Percentiles rank a stretch among this genome's conserved stretches.
Conservation (phyloP, 2,113 vertebrate genomes). For the Scomber japonicus region DNA sequence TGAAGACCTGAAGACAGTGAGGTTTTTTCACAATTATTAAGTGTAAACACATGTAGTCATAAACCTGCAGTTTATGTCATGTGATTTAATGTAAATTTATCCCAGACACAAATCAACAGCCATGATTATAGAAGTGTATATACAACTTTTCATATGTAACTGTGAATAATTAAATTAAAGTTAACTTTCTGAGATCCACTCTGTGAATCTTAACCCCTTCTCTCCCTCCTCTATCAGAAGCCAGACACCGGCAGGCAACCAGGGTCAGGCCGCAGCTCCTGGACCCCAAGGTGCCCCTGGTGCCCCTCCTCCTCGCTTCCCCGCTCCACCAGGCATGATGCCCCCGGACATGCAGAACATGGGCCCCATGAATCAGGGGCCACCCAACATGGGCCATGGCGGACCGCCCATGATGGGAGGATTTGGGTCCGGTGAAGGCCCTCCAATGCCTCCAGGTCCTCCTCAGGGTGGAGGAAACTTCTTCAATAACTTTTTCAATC, state of each 20-base stretch:
- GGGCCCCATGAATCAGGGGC: slow-evolving; percentile 85
- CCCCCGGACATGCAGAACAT: slow-evolving; percentile 86
- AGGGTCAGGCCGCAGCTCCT: slow-evolving; percentile 72
- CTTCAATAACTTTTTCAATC: slow-evolving; percentile 92
- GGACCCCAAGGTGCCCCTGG: slow-evolving; percentile 77
- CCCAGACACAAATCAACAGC: no score
- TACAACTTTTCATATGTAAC: no score
- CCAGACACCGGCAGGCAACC: slow-evolving; percentile 75
- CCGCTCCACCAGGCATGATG: slow-evolving; percentile 85
- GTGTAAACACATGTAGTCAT: no score
- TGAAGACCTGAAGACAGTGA: no score
- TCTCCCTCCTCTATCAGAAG: slow-evolving; percentile 61
- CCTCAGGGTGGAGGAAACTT: slow-evolving; percentile 86
- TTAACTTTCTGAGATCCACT: no score
- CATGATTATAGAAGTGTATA: no score
- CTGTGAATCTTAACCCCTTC: no score
- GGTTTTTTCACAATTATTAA: no score
- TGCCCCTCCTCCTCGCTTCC: slow-evolving; percentile 84
- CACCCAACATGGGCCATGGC: slow-evolving; percentile 80
- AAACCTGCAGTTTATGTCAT: no score
- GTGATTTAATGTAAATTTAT: no score
- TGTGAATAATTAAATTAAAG: no score
- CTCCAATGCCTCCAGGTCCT: slow-evolving; percentile 86
- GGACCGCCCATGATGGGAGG: slow-evolving; percentile 89
- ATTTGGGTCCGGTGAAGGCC: slow-evolving; percentile 86